Base-by-base conservation (phyloP, 53 echinoderm and acorn worm species). In the Crossaster papposus region DNA sequence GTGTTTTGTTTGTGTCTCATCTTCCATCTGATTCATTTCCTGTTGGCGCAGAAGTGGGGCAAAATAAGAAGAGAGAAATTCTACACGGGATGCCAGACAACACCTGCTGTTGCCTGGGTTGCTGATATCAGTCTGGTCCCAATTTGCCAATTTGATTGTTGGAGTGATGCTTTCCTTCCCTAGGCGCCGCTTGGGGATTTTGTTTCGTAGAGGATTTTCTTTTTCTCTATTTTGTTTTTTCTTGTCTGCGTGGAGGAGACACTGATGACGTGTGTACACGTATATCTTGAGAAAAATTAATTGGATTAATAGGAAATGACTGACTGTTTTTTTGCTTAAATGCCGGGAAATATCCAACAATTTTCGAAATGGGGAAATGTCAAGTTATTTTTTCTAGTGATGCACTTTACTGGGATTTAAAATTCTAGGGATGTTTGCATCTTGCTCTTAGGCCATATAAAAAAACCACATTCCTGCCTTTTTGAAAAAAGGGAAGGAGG, bases 21-120 rank as follows among this genome's bases (percentile, higher is more conserved):
- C 87, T 87, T 6, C n/a, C 22, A 54, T 26, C 35, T 87, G 87
- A 87, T 18, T 87, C 87, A 87, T 58, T 75, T 87, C 87, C 87
- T 87, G 72, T 58, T 75, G 31, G 85, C 51, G 31, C 30, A 51
- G n/a, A 31, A 38, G 58, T 72, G 17, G 23, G 23, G 15, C 8
- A 17, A 58, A 15, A 58, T 2, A 58, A 20, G 12, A 58, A 58
- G 58, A 44, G 9, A 62, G 13, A 13, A 71, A 26, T 7, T 23
- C 24, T 12, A 35, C n/a, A 29, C 87, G 11, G 32, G 58, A 55
- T 35, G 18, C 36, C 26, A 87, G 87, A 87, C 87, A 37, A 24
- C 36, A 62, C 87, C 87, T 63, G 63, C 28, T 77, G 58, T 54
- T 58, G 30, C 14, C 33, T 24, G 55, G 76, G 87, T 58, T 18